Percentiles rank a stretch among this genome's conserved stretches.
Evolutionary conservation across 2,888 invertebrate species (phyloP).

Genomic region (Trisateles emortualis): DNA sequence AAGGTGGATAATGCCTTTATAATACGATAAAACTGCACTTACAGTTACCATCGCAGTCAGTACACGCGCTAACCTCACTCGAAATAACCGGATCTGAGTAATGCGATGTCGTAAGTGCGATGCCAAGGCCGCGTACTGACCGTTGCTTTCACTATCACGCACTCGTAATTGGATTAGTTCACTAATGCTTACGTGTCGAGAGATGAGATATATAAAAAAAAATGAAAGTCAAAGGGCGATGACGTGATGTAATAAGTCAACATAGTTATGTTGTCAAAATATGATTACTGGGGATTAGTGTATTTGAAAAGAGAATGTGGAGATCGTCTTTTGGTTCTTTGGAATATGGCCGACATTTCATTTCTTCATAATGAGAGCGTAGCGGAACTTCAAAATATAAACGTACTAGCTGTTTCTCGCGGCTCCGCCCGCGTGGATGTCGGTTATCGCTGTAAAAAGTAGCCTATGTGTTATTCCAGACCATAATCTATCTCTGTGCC

Average conservation of each 20-base stretch:
- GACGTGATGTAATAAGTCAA: slow-evolving; percentile 1
- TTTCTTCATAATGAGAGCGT: too few species aligned
- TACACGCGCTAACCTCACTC: slow-evolving; percentile 12
- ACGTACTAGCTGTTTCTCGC: too few species aligned
- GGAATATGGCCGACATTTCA: too few species aligned
- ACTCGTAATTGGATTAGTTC: slow-evolving; percentile 46
- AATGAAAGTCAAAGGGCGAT: slow-evolving; percentile 14
- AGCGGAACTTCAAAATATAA: too few species aligned
- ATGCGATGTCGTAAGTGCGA: slow-evolving; percentile 44
- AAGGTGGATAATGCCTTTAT: too few species aligned
- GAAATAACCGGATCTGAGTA: slow-evolving; percentile 49
- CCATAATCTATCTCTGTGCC: too few species aligned
- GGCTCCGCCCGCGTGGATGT: too few species aligned
- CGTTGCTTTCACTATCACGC: slow-evolving; percentile 62
- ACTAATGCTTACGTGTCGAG: slow-evolving; percentile 24
- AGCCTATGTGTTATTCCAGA: too few species aligned
- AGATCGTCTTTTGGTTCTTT: not conserved
- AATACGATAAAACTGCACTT: too few species aligned
- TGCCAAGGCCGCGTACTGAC: slow-evolving; percentile 63
- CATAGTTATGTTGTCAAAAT: not conserved
- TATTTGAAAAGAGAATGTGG: not conserved
- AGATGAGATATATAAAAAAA: slow-evolving; percentile 7
- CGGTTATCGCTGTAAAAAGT: too few species aligned
- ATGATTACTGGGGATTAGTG: not conserved
- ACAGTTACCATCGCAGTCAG: slow-evolving; percentile 2